Percentiles rank a stretch among this genome's conserved stretches.
Conservation (phyloP, 2,113 vertebrate genomes). For the Carassius gibelio region DNA sequence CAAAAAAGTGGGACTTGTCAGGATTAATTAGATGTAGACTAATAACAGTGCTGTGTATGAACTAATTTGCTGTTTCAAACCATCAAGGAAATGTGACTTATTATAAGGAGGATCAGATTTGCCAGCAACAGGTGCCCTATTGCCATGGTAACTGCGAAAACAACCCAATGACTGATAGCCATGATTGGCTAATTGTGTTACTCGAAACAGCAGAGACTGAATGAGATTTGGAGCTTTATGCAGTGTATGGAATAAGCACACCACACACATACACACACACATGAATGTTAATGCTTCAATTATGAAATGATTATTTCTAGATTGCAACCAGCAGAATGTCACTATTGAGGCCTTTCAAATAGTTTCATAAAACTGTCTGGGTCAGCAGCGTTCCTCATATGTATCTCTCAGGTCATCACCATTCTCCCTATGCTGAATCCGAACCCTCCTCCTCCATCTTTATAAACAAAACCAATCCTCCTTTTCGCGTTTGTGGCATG, state of each 20-base stretch:
- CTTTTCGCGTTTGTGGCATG: conserved; percentile 42
- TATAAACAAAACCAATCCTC: conserved; percentile 35
- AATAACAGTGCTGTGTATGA: background rate
- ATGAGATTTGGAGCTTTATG: conserved; percentile 5
- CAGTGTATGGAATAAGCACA: background rate
- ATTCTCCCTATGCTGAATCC: conserved; percentile 34
- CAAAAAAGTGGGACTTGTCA: background rate
- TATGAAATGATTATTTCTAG: conserved; percentile 33
- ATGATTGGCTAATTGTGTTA: background rate
- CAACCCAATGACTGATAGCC: background rate
- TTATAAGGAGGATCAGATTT: background rate
- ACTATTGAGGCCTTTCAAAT: conserved; percentile 42
- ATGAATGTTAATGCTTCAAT: conserved; percentile 41
- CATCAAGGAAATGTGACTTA: background rate
- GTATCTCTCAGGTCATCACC: conserved; percentile 42
- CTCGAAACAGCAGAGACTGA: background rate
- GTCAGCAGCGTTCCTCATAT: conserved; percentile 47
- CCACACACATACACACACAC: background rate
- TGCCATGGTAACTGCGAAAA: background rate
- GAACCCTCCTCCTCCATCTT: conserved; percentile 40
- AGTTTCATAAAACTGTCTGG: conserved; percentile 43
- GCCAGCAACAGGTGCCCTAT: background rate
- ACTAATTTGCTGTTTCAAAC: background rate
- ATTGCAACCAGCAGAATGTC: conserved; percentile 36
- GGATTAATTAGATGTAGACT: background rate